Evolutionary conservation across 1,140 invertebrate species (phyloP).

Genomic region (Cotesia vestalis): DNA sequence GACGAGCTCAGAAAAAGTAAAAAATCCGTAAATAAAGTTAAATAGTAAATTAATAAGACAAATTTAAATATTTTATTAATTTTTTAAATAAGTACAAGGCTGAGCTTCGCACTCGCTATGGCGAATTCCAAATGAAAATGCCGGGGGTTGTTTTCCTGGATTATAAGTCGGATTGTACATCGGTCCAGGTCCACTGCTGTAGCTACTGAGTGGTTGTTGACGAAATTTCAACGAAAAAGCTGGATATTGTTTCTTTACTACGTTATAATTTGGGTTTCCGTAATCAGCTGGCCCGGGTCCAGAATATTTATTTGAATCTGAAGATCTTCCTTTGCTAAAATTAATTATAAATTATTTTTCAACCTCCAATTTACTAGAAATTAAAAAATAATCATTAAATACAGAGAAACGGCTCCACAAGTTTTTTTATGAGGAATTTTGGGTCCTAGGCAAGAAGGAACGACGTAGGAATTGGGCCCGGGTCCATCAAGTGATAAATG

Average conservation of each 20-base stretch:
- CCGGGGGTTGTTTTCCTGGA: constrained; percentile 45
- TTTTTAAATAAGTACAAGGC: constrained; percentile 49
- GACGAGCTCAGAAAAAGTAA: too few relatives aligned
- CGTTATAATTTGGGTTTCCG: constrained; percentile 40
- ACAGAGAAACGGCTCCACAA: constrained; percentile 59
- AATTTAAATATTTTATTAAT: constrained; percentile 39
- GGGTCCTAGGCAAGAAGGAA: constrained; percentile 58
- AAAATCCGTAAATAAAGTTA: too few relatives aligned
- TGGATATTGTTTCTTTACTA: constrained; percentile 50
- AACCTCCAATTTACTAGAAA: constrained; percentile 10
- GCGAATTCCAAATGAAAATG: constrained; percentile 56
- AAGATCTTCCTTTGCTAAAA: constrained; percentile 10
- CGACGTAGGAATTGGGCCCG: constrained; percentile 53
- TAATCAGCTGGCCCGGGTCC: constrained; percentile 59
- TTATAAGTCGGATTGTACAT: constrained; percentile 48
- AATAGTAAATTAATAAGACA: too few relatives aligned
- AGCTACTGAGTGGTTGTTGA: constrained; percentile 17
- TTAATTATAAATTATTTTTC: constrained; percentile 34
- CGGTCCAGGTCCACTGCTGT: constrained; percentile 50
- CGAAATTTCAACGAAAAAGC: constrained; percentile 52
- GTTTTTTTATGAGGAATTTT: constrained; percentile 57
- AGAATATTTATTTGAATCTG: neutral
- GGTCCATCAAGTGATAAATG: constrained; percentile 42
- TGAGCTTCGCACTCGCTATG: constrained; percentile 54
- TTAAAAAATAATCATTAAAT: constrained; percentile 25